Base-by-base conservation (phyloP, 2,113 vertebrate genomes). In the Labrus mixtus region DNA sequence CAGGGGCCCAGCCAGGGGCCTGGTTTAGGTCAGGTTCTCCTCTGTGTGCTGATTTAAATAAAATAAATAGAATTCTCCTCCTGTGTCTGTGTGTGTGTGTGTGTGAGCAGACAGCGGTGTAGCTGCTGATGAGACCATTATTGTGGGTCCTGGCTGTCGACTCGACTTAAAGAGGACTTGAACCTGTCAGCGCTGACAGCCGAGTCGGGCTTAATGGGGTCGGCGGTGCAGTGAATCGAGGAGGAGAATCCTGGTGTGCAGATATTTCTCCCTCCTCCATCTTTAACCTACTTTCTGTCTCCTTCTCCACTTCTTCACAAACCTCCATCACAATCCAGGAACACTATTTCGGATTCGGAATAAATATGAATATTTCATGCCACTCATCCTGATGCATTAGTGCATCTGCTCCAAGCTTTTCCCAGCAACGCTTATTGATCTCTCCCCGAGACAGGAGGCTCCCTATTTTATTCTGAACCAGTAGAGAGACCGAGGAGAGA, bases 111-210 rank as follows among this genome's bases (percentile, higher is more conserved):
- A 2, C 12, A 46, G 45, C 45, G 3, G 51, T 19, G 19, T 60
- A 33, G 81, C 39, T 77, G 64, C 69, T 85, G 86, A 91, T 77
- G 78, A 83, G 81, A 80, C 86, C 79, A 73, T 92, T 89, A 84
- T 43, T 57, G 53, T 61, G 76, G 69, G 57, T 88, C 89, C 41
- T 80, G 67, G 65, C 82, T 87, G 84, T 86, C 86, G 72, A 59
- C 67, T 60, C 13, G 82, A 85, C 85, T 87, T 71, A 19, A 59
- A 84, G 45, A 48, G 22, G 48, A 73, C 88, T 78, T 83, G 67
- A 73, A 86, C 83, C 86, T 88, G 87, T 88, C 86, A 89, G 78
- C 68, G 45, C 58, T 67, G 80, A 82, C 83, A 85, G 81, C 73
- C 43, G 25, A 39, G 73, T 63, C 39, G 2, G 59, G 69, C 66